Evolutionary conservation across 1,140 invertebrate genomes (phyloP).

Genomic region (Ips nitidus): DNA sequence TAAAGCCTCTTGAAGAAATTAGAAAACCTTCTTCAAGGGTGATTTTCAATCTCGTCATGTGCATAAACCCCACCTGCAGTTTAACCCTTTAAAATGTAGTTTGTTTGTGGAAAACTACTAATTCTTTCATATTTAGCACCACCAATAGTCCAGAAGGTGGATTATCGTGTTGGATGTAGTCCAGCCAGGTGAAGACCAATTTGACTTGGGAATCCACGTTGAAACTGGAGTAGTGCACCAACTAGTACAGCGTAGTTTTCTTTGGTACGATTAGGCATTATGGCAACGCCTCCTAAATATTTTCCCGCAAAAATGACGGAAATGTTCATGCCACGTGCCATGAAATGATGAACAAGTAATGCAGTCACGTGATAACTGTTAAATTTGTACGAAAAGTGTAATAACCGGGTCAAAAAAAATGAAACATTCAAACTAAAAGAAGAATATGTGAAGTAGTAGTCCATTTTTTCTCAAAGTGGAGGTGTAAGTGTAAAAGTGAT

Average conservation of each 20-base stretch:
- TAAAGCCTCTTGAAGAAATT: slow-evolving; percentile 59
- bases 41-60: slow-evolving; percentile 59
- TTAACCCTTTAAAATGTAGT: background rate
- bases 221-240: slow-evolving; percentile 62
- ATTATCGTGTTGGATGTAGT: slow-evolving; percentile 46
- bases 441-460: too few species aligned
- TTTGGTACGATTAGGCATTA: slow-evolving; percentile 59
- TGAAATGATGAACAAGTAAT: too few species aligned
- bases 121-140: slow-evolving; percentile 64
- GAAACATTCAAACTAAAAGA: too few species aligned
- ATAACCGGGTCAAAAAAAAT: too few species aligned
- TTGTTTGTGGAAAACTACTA: slow-evolving; percentile 13
- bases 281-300: slow-evolving; percentile 24
- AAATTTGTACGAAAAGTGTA: too few species aligned
- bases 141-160: slow-evolving; percentile 56
- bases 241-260: slow-evolving; percentile 63
- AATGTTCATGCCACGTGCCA: too few species aligned
- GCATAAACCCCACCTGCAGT: slow-evolving; percentile 53
- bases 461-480: too few species aligned
- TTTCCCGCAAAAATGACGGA: too few species aligned
- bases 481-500: too few species aligned
- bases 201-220: slow-evolving; percentile 61
- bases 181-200: slow-evolving; percentile 62
- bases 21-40: slow-evolving; percentile 53
- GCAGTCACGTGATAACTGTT: too few species aligned